phyloP scores from a whole-genome alignment of 2,888 invertebrate species.

The Diplazon laetatorius region DNA sequence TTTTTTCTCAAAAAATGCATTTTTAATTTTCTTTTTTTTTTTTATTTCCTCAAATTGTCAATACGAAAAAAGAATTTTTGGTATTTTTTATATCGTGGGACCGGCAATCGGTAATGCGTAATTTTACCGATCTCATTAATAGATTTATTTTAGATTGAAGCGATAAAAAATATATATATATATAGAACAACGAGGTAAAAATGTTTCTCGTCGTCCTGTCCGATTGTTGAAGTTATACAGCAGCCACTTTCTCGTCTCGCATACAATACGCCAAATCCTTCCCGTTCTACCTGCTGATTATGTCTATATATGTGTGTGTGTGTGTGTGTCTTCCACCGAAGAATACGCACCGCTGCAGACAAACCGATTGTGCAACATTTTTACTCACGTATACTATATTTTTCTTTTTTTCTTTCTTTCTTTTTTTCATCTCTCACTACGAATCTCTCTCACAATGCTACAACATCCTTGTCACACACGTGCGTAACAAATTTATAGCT shows the following conservation, averaged over 20 bases:
- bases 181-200: conserved; percentile 7
- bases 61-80: too few relatives aligned
- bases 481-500: too few relatives aligned
- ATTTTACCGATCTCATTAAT: too few relatives aligned
- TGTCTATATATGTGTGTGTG: conserved; percentile 9
- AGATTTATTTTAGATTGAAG: too few relatives aligned
- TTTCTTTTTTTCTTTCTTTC: too few relatives aligned
- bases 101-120: too few relatives aligned
- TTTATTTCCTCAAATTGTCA: too few relatives aligned
- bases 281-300: conserved; percentile 34
- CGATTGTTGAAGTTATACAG: neutral
- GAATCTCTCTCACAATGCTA: conserved; percentile 66
- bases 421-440: conserved; percentile 68
- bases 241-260: conserved; percentile 43
- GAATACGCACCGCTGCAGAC: conserved; percentile 39
- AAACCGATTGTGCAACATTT: conserved; percentile 60
- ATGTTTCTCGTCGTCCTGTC: neutral
- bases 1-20: too few relatives aligned
- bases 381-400: conserved; percentile 57
- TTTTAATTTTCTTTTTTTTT: too few relatives aligned
- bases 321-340: conserved; percentile 9
- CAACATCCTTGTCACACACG: conserved; percentile 12
- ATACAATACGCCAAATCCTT: conserved; percentile 32
- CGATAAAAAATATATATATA: too few relatives aligned
- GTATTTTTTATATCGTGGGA: too few relatives aligned